Base-by-base conservation (phyloP, 2,113 vertebrate genomes). In the Tragelaphus scriptus region DNA sequence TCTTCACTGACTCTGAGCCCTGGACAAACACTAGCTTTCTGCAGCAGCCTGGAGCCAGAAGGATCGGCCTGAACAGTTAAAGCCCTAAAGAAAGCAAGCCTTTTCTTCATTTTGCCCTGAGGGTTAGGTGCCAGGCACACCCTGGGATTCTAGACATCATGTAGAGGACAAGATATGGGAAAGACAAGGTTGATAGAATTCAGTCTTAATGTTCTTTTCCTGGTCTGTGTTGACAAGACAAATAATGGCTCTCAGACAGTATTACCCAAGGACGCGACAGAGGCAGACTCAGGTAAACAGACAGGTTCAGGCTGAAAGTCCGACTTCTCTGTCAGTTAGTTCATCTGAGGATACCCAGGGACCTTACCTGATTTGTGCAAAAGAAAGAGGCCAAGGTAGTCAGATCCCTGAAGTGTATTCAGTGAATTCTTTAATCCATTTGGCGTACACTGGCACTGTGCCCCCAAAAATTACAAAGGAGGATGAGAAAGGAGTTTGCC, bases 171-270 rank as follows among this genome's bases (percentile, higher is more conserved):
- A 53, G 68, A 77, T 82, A 25, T 59, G 85, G 95, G 90, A 90
- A 63, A 96, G 19, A 25, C 59, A 49, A 16, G 23, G 36, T 40
- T 84, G 55, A 58, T 7, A 84, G 63, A 97, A 53, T 85, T 89
- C 55, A 17, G 32, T 28, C 71, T 85, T 63, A 56, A 68, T 80
- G 32, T 80, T 71, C 65, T 94, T 81, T 86, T 90, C 82, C 84
- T 91, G 40, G 81, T 79, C 89, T 86, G 25, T 91, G 91, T 59
- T 93, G 95, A 96, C 88, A 97, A 77, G 77, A 88, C 88, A 98
- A 96, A 97, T 97, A 97, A 95, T 61, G 59, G 90, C 88, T 96
- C 82, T 97, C 92, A 88, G 65, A 87, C 30, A 90, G 59, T 40
- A 88, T 88, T 28, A 94, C 17, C 81, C 61, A 85, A 90, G 32